These are phyloP conservation scores for Nomada flava DNA, from an alignment of 2,888 invertebrate genomes.

Conservation along the genomic window DNA sequence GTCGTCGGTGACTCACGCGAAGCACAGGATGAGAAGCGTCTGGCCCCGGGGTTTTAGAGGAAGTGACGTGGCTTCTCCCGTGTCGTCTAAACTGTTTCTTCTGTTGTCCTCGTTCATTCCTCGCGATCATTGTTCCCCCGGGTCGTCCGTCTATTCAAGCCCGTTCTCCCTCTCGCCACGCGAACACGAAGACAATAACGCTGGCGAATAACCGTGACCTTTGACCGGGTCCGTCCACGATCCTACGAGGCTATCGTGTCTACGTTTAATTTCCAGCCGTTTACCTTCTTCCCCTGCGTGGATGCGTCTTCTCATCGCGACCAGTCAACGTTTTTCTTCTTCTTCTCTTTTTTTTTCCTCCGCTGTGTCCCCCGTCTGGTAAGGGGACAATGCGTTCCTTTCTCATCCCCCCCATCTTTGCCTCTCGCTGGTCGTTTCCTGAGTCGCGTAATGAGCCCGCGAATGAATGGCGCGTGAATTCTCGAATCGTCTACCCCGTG, in stretches of 20 bases:
- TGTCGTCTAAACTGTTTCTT: constrained; percentile 57
- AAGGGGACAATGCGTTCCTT: constrained; percentile 47
- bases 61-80: constrained; percentile 67
- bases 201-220: constrained; percentile 60
- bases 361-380: constrained; percentile 35
- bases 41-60: constrained; percentile 59
- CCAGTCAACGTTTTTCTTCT: constrained; percentile 28
- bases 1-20: constrained; percentile 57
- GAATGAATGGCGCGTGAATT: constrained; percentile 36
- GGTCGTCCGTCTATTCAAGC: constrained; percentile 31
- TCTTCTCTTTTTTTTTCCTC: neutral
- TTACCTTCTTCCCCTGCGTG: constrained; percentile 41
- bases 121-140: constrained; percentile 38
- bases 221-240: constrained; percentile 44
- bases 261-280: constrained; percentile 52
- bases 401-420: neutral
- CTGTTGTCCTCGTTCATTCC: constrained; percentile 37
- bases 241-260: constrained; percentile 32
- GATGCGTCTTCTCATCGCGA: neutral
- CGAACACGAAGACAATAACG: constrained; percentile 62
- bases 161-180: constrained; percentile 5
- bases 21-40: constrained; percentile 59
- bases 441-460: constrained; percentile 35
- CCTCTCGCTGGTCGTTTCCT: neutral
- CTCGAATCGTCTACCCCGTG: neutral